A percentile compares a stretch with the other conserved stretches of the same genome.
Evolutionary conservation across 2,797 vertebrate genomes (phyloP).

Genomic region (Gallinago nigripennis): DNA sequence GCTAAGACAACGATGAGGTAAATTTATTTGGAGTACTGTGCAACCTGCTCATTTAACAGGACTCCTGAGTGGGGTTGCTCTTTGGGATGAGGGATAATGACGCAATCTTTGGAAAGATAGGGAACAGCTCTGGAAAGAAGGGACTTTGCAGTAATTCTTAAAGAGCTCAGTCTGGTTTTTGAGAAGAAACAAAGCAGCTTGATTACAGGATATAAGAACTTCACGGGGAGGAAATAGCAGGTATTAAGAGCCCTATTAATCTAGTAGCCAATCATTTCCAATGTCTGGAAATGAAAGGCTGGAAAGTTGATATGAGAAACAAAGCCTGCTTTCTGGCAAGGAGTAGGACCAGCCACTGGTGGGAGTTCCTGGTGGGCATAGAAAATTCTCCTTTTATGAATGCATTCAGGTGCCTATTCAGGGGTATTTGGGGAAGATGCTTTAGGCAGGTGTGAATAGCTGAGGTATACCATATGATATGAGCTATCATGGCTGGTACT

Average conservation of each 20-base stretch:
- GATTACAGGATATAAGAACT: neutral
- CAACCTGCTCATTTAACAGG: neutral
- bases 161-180: neutral
- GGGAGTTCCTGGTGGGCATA: neutral
- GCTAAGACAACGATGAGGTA: neutral
- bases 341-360: neutral
- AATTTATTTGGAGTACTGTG: neutral
- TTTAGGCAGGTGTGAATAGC: neutral
- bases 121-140: neutral
- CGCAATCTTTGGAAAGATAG: neutral
- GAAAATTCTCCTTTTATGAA: neutral
- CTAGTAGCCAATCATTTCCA: neutral
- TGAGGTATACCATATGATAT: neutral
- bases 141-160: neutral
- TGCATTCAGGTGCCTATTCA: neutral
- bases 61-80: neutral
- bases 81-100: neutral
- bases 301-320: neutral
- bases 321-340: neutral
- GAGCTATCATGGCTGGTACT: neutral
- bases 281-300: neutral
- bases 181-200: neutral
- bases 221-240: neutral
- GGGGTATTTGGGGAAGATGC: neutral
- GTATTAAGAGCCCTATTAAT: neutral